Percentiles rank a stretch among this genome's conserved stretches.
Evolutionary conservation across 1,140 invertebrate species (phyloP).

Genomic region (Microplitis mediator): DNA sequence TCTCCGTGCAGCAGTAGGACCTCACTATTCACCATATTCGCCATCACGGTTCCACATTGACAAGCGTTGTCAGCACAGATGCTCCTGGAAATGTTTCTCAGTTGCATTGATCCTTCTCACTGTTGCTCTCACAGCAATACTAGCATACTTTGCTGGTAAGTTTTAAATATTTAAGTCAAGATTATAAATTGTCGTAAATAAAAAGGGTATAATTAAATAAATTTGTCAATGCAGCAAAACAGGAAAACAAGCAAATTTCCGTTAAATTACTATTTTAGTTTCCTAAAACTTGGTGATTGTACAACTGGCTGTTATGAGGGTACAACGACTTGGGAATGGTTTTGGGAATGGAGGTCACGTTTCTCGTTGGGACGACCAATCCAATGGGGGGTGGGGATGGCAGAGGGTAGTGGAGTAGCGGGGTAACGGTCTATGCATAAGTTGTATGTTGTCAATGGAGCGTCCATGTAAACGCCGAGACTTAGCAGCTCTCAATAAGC

Average conservation of each 20-base stretch:
- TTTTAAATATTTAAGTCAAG: conserved; percentile 29
- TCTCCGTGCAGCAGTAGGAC: conserved; percentile 71
- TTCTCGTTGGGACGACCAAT: background rate
- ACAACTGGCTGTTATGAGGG: background rate
- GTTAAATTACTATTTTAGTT: conserved; percentile 13
- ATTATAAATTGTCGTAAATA: no score
- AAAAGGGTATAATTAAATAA: background rate
- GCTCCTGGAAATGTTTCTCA: conserved; percentile 94
- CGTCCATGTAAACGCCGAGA: background rate
- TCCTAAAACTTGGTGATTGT: background rate
- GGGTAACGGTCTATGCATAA: conserved; percentile 27
- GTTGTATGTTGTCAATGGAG: conserved; percentile 16
- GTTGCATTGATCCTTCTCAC: conserved; percentile 88
- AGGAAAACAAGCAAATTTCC: background rate
- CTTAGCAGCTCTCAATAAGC: conserved; percentile 18
- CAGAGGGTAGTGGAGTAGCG: background rate
- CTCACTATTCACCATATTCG: conserved; percentile 82
- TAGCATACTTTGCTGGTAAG: conserved; percentile 94
- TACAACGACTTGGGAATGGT: background rate
- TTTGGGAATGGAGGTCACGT: conserved; percentile 24
- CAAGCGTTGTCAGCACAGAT: conserved; percentile 88
- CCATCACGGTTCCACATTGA: conserved; percentile 92
- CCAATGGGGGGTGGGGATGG: background rate
- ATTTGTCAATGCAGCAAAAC: conserved; percentile 5
- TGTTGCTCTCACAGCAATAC: conserved; percentile 85